Evolutionary conservation across 2,888 invertebrate genomes (phyloP), one percentile per base, ranked within the genome.

Genomic region (Mythimna impura): DNA sequence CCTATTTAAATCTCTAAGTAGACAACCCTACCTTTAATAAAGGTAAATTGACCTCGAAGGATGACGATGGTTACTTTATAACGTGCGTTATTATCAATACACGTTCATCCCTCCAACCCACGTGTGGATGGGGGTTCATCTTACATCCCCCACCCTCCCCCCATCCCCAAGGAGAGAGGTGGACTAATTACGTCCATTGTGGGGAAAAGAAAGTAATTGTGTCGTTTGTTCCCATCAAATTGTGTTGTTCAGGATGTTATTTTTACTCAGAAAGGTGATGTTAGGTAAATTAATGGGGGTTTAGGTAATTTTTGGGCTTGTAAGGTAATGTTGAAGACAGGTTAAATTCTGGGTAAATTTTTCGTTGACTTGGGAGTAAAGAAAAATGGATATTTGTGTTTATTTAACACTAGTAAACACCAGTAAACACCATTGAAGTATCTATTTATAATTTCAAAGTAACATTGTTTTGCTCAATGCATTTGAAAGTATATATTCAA

Each of bases 131-230:
- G 43, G 57, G 14, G 57, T 30, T 78, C 77, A 70, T 70, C 66
- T 81, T 81, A 81, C 60, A 30, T n/a, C 62, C 47, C 47, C 2
- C 5, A 47, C 22, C 55, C 6, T 14, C 3, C 40, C 69, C 20
- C 73, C 57, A 50, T 3, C 22, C 25, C 22, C 12, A 12, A 20
- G n/a, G 30, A 5, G 50, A 61, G 30, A 64, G 58, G 58, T 57
- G 66, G 50, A 60, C 82, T 80, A 80, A 80, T 80, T 82, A 66
- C 83, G 58, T 66, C 66, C 66, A 80, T 82, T 80, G 79, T 72
- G 83, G 66, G 57, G 52, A 47, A 74, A 76, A 72, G 62, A 82
- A 80, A 66, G 68, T 72, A 80, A 80, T 80, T 80, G 82, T 82
- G 68, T 78, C 83, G 73, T 82, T 82, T 66, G 68, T 82, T 82